Evolutionary conservation across 2,888 invertebrate species (phyloP), one percentile per base, ranked within the genome.

Genomic region (Trisateles emortualis): DNA sequence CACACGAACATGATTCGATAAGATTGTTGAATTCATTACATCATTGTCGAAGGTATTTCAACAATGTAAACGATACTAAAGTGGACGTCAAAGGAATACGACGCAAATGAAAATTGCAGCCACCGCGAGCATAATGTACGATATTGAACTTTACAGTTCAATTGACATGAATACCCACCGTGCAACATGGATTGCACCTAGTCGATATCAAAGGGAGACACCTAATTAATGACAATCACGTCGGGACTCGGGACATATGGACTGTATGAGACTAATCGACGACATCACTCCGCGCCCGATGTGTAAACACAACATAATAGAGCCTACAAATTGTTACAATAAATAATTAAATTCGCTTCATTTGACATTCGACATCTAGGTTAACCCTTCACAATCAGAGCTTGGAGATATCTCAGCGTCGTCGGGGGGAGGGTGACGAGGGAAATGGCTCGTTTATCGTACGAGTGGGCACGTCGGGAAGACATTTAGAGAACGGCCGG

Each of bases 391-490:
- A 36, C 36, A 36, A 36, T 36, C 36, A 19, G 36, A 36, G 36
- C 19, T 36, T 16, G 36, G 17, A 36, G 16, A 36, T 36, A 9
- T 36, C 5, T 33, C 14, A 32, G n/a, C 1, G 4, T 0, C 33
- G 38, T 3, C 3, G 6, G 22, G 22, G 39, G 3, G 16, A 16
- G 42, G 11, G 42, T 14, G 42, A 13, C 10, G 32, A 13, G 30
- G 30, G 17, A 30, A 16, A 13, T 16, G 43, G 13, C 22, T 33
- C 19, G 43, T 19, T 13, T 14, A 43, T 43, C 33, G 43, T 43
- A 43, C 33, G 43, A 32, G 43, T 24, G 43, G 33, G 33, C 43
- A 43, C 43, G 43, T 13, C 33, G 22, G 43, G 24, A 44, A 47
- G 29, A 42, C 42, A 24, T 42, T 24, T 36, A 36, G 10, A 33